phyloP scores from a whole-genome alignment of 2,888 invertebrate species.

The Lepidocyrtoides sp. region DNA sequence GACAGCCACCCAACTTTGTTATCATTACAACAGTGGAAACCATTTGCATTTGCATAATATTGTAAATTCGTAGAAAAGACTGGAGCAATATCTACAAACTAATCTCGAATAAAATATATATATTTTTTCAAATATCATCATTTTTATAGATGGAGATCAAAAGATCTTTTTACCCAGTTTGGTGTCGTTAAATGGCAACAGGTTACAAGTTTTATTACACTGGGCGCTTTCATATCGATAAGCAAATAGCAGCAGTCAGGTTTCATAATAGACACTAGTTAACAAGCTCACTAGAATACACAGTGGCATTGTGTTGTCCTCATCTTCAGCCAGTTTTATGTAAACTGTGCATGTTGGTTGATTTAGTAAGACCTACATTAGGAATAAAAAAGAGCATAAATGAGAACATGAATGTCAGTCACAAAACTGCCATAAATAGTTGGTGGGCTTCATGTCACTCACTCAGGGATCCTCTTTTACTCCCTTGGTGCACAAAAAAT shows the following conservation, averaged over 20 bases:
- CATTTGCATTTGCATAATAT: not conserved
- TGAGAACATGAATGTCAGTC: constrained; percentile 79
- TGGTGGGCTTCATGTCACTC: constrained; percentile 82
- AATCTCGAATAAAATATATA: constrained; percentile 42
- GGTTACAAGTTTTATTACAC: constrained; percentile 57
- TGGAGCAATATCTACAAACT: not conserved
- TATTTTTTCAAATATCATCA: constrained; percentile 9
- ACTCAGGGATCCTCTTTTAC: constrained; percentile 35
- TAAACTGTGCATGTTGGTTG: constrained; percentile 14
- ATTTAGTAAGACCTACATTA: constrained; percentile 38
- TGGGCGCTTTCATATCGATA: constrained; percentile 35
- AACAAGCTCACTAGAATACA: constrained; percentile 16
- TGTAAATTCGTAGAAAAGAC: not conserved
- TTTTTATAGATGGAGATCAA: constrained; percentile 14
- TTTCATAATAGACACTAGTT: constrained; percentile 3
- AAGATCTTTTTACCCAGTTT: constrained; percentile 68
- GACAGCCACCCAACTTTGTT: constrained; percentile 43
- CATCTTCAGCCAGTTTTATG: constrained; percentile 20
- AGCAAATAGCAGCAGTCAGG: not conserved
- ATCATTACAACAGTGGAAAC: not conserved
- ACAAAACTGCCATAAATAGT: constrained; percentile 77
- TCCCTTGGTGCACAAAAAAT: constrained; percentile 50
- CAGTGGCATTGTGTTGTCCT: constrained; percentile 48
- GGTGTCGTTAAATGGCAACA: constrained; percentile 68
- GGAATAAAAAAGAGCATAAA: constrained; percentile 62